Conservation (phyloP, 2,113 vertebrate species). For the Gopherus flavomarginatus region DNA sequence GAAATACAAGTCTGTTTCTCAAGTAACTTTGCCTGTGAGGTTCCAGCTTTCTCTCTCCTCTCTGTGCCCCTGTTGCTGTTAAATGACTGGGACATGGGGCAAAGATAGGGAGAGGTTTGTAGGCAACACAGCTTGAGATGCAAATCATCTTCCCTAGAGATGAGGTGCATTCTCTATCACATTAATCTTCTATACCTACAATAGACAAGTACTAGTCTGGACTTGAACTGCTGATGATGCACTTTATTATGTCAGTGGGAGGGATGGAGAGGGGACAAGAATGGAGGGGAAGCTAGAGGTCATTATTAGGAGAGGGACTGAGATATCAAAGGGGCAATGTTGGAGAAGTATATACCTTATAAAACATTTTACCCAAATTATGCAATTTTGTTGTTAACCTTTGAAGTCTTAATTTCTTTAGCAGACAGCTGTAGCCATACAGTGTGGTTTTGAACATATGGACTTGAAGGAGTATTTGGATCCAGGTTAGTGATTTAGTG, state of each 20-base stretch:
- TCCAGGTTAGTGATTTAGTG: too few relatives aligned
- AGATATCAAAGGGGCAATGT: neutral
- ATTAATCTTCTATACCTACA: neutral
- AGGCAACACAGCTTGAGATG: neutral
- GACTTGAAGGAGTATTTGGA: too few relatives aligned
- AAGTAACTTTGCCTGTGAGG: neutral
- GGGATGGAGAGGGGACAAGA: neutral
- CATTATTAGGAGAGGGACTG: neutral
- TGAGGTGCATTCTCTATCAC: neutral
- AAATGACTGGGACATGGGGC: neutral
- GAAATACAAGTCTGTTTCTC: neutral
- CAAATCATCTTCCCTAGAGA: neutral
- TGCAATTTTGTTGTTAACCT: too few relatives aligned
- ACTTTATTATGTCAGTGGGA: neutral
- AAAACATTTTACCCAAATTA: too few relatives aligned
- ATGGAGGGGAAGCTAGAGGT: neutral
- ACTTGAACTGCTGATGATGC: fast-evolving
- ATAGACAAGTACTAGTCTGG: neutral
- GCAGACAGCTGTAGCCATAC: too few relatives aligned
- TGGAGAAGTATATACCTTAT: neutral
- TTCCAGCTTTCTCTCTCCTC: neutral
- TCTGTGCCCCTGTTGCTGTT: neutral
- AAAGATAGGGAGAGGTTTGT: neutral
- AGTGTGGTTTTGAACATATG: too few relatives aligned
- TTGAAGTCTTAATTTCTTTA: too few relatives aligned